Evolutionary conservation across 2,888 invertebrate species (phyloP), one percentile per base, ranked within the genome.

Genomic region (Seira musarum): DNA sequence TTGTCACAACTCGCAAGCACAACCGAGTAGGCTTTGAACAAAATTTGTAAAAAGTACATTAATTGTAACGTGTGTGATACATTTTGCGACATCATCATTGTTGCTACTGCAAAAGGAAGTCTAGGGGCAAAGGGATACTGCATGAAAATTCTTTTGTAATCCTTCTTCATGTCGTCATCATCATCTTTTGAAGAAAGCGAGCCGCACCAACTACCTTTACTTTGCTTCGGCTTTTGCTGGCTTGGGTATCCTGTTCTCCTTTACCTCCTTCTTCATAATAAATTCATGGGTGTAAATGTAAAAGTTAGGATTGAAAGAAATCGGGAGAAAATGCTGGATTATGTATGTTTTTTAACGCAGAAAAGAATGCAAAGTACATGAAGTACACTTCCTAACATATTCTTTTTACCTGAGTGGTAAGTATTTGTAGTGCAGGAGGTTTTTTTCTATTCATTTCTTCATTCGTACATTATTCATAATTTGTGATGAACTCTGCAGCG

Each of bases 381-480:
- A 2, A 49, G 19, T 60, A 3, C n/a, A 60, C 21, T 60, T 60
- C 21, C 21, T 15, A 60, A 60, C 60, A 22, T 21, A 15, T 60
- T 60, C n/a, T 60, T 60, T 60, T 60, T 5, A 19, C 22, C 60
- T 60, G 19, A 8, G 6, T 60, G 2, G 21, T n/a, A n/a, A n/a
- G n/a, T n/a, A n/a, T n/a, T n/a, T n/a, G n/a, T n/a, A n/a, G n/a
- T n/a, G n/a, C n/a, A n/a, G 1, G 2, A 8, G 21, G 21, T n/a
- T 69, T 60, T 53, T 60, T 61, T 60, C 70, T 17, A n/a, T 69
- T 40, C 65, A 80, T 70, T 80, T 80, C 74, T 65, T 64, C 74
- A 61, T 64, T 80, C 49, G 13, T 80, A 66, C 64, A 80, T 80
- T 80, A 80, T 80, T 80, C 80, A 80, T 80, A 70, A 75, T 80